Conservation (phyloP, 2,113 vertebrate genomes). For the Aptenodytes forsteri region DNA sequence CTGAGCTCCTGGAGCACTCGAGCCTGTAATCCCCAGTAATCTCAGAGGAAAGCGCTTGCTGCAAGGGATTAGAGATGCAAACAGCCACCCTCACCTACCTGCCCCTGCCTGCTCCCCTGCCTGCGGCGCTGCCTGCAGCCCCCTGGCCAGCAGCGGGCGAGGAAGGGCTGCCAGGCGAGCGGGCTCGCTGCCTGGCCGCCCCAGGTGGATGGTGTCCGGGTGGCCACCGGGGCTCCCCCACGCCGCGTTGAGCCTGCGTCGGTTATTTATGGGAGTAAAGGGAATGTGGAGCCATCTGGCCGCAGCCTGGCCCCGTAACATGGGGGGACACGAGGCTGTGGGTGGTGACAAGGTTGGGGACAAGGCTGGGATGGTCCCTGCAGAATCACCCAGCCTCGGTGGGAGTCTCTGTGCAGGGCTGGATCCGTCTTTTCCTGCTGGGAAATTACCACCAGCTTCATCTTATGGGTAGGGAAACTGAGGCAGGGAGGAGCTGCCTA, state of each 20-base stretch:
- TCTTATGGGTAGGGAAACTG: background rate
- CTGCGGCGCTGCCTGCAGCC: background rate
- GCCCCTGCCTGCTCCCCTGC: background rate
- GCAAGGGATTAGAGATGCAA: background rate
- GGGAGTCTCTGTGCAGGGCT: background rate
- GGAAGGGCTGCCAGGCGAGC: background rate
- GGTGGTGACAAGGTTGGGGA: background rate
- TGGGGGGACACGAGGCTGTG: accelerated
- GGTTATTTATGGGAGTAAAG: background rate
- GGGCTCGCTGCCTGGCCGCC: accelerated
- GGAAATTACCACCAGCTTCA: background rate
- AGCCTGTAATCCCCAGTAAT: slow-evolving; percentile 51
- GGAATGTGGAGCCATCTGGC: background rate
- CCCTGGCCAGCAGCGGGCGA: accelerated
- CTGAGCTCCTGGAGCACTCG: background rate
- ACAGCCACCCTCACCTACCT: background rate
- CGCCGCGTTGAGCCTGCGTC: accelerated
- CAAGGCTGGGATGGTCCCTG: background rate
- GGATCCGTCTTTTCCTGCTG: background rate
- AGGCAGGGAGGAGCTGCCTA: background rate
- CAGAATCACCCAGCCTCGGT: background rate
- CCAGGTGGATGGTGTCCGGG: accelerated
- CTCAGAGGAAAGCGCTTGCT: background rate
- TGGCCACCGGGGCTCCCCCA: background rate
- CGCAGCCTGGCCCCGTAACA: accelerated